These are phyloP conservation scores for Branchellion lobata DNA, from an alignment of 2,888 invertebrate species.

Conservation along the genomic window DNA sequence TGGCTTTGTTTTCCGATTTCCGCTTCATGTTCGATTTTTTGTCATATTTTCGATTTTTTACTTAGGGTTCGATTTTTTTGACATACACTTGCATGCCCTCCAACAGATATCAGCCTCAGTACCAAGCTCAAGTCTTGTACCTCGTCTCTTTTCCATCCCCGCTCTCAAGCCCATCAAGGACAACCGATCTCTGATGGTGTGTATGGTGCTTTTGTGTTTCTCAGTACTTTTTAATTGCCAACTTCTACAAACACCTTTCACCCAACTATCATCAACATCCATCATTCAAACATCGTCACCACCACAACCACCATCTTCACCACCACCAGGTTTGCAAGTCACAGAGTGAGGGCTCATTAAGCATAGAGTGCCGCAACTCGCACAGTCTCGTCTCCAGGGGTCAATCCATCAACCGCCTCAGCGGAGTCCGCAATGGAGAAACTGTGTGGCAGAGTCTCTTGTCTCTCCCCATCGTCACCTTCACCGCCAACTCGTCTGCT, in stretches of 20 bases:
- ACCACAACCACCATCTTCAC: too few relatives aligned
- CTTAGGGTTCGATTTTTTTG: too few relatives aligned
- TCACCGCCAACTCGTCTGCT: slow-evolving; percentile 23
- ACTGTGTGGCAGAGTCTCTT: slow-evolving; percentile 59
- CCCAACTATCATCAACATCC: too few relatives aligned
- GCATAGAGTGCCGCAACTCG: slow-evolving; percentile 45
- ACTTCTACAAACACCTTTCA: too few relatives aligned
- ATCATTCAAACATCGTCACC: too few relatives aligned
- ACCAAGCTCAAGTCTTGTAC: neutral
- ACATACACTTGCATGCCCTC: too few relatives aligned
- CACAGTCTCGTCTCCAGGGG: neutral
- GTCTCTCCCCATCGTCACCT: slow-evolving; percentile 55
- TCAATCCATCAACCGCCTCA: neutral
- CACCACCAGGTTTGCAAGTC: slow-evolving; percentile 6
- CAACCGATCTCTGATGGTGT: neutral
- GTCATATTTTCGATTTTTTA: too few relatives aligned
- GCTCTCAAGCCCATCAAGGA: slow-evolving; percentile 1
- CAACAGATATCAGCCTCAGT: neutral
- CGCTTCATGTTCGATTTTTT: too few relatives aligned
- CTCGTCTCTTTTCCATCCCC: slow-evolving; percentile 2
- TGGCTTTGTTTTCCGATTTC: too few relatives aligned
- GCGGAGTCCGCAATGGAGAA: slow-evolving; percentile 49
- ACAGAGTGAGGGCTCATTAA: neutral
- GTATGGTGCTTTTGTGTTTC: neutral
- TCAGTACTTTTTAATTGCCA: too few relatives aligned